A percentile compares a stretch with the other conserved stretches of the same genome.
These are phyloP conservation scores for Drosophila insularis DNA, from an alignment of 1,140 invertebrate species.

Conservation along the genomic window DNA sequence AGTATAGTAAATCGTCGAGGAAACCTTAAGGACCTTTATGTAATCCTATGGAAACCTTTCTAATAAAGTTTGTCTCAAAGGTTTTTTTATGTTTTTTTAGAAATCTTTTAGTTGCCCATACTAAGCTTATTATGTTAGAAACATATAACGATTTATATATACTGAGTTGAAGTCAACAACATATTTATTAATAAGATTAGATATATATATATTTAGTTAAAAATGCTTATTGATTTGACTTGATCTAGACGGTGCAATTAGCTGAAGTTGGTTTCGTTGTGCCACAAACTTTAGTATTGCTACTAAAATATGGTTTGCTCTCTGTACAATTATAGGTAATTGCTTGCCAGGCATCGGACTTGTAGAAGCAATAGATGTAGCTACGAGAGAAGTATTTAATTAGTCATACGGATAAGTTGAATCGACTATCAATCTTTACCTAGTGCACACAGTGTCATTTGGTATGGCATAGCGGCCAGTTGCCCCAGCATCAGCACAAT, in stretches of 20 bases:
- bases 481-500: slow-evolving; percentile 16
- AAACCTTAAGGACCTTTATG: too few relatives aligned
- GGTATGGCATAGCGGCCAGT: slow-evolving; percentile 57
- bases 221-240: too few relatives aligned
- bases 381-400: slow-evolving; percentile 29
- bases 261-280: slow-evolving; percentile 25
- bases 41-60: too few relatives aligned
- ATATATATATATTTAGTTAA: too few relatives aligned
- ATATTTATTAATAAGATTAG: too few relatives aligned
- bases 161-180: too few relatives aligned
- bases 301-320: slow-evolving; percentile 45
- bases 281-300: slow-evolving; percentile 28
- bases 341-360: slow-evolving; percentile 17
- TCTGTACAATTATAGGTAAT: slow-evolving; percentile 15
- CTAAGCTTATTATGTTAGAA: too few relatives aligned
- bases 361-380: slow-evolving; percentile 51
- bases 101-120: too few relatives aligned
- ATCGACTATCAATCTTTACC: slow-evolving; percentile 26
- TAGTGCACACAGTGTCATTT: slow-evolving; percentile 61
- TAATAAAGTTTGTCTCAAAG: too few relatives aligned
- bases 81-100: too few relatives aligned
- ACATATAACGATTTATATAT: too few relatives aligned
- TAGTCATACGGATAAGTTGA: background rate
- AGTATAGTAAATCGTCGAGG: too few relatives aligned
- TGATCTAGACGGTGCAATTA: slow-evolving; percentile 28